Base-by-base conservation (phyloP, 2,888 invertebrate genomes). In the Troglohyphantes excavatus region DNA sequence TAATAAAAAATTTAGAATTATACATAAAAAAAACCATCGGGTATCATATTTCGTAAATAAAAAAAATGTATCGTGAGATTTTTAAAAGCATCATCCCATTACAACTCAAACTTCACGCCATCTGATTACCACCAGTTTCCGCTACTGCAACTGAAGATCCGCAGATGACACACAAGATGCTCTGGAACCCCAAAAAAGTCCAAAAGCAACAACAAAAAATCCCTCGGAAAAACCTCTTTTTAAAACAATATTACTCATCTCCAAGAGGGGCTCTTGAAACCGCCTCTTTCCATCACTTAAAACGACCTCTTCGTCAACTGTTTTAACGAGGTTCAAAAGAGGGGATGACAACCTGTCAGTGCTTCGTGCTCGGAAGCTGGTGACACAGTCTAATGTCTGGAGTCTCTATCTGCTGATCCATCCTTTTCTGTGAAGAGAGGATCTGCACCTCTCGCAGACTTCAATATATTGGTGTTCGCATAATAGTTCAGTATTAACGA, bases 221-320 rank as follows among this genome's bases (percentile, higher is more conserved):
- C 21, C 21, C 26, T 46, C 26, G 46, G 68, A 73, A 65, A 46
- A 87, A 65, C 72, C 82, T 76, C 88, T 53, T 53, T 0, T 17
- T 5, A 76, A 59, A 88, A 88, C 39, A 89, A 63, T 75, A 68
- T 89, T 76, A 68, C 75, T 82, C 75, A 26, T 33, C 27, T n/a
- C n/a, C 23, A 65, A 59, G 43, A 59, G 68, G 53, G 68, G 63
- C 67, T 13, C 79, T 79, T 79, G 21, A 86, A 73, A 65, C 3
- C 27, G 39, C 29, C 68, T 46, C 81, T 76, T 82, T 67, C 81
- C 87, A 65, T 39, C 63, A 39, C 81, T 81, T 88, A 53, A 70
- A 59, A 59, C 43, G 33, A 26, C 59, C 68, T 88, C 87, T 63
- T 75, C 84, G 43, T 53, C 73, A 39, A 82, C 87, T 53, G 46